Evolutionary conservation across 2,797 vertebrate genomes (phyloP).

Genomic region (Gallirallus australis): DNA sequence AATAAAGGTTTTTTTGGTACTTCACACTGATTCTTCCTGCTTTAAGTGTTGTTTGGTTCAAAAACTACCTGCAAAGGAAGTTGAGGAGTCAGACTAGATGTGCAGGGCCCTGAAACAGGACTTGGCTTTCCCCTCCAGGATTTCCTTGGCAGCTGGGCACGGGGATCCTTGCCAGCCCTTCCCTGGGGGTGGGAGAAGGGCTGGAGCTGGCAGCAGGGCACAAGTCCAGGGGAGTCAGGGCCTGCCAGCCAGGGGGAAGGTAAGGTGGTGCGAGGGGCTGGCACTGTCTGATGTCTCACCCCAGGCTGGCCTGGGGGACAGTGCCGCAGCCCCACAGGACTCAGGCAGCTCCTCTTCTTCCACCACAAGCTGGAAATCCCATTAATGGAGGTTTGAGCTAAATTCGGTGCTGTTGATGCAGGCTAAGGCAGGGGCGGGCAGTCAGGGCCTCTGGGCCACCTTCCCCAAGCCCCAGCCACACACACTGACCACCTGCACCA

Average conservation of each 20-base stretch:
- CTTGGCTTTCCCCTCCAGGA: neutral
- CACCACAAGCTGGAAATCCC: rapidly evolving
- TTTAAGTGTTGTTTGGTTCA: too few relatives aligned
- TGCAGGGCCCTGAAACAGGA: neutral
- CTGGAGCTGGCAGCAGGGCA: neutral
- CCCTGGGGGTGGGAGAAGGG: neutral
- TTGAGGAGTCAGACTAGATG: neutral
- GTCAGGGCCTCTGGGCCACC: too few relatives aligned
- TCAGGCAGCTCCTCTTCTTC: neutral
- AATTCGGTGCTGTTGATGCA: rapidly evolving
- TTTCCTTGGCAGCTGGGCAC: neutral
- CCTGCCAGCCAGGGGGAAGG: neutral
- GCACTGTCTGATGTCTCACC: rapidly evolving
- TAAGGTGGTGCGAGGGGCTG: rapidly evolving
- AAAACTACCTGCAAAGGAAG: neutral
- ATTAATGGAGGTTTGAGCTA: rapidly evolving
- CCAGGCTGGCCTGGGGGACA: neutral
- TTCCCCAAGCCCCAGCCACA: neutral
- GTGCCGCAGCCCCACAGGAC: neutral
- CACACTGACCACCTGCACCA: neutral
- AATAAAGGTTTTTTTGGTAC: slow-evolving; percentile 80
- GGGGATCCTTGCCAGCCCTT: neutral
- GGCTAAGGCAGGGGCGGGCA: neutral
- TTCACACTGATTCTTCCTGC: neutral
- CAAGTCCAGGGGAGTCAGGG: neutral